Base-by-base conservation (phyloP, 2,113 vertebrate species). In the Oceanodroma tethys region DNA sequence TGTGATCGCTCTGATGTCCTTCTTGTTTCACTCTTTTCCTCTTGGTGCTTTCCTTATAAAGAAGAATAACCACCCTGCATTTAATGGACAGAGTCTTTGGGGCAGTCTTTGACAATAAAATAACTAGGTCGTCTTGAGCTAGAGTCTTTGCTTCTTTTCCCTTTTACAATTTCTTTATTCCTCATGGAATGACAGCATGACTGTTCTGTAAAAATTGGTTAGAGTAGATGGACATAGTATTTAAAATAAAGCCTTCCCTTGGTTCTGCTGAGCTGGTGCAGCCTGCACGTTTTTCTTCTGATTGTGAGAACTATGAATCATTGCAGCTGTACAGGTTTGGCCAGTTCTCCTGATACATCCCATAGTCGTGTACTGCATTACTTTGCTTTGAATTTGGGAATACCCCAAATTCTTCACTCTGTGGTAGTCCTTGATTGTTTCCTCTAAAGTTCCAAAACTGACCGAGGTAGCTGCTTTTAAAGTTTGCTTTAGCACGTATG, bases 251-350 rank as follows among this genome's bases (percentile, higher is more conserved):
- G 30, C 32, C 21, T 92, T 78, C 43, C 7, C 34, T 87, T 63
- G 30, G 11, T 92, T 88, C 83, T 74, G 83, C 76, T 86, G 79
- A 88, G 80, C 63, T 86, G 40, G 47, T 92, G 55, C 72, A 90
- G 19, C 65, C 59, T 86, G 79, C 72, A 19, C 14, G 0, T 34
- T 92, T 96, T 88, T 53, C 16, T 81, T 43, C 55, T 62, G 17
- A 32, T 86, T 84, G 52, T 87, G 56, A 84, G 88, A 92, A 26
- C 68, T 74, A 2, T 13, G 3, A 65, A 68, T 87, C 76, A 34
- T 79, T 85, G 92, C 65, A 87, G 93, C 74, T 93, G 4, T 87
- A 90, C 86, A 56, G 93, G 96, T 96, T 95, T 91, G 81, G 32
- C 93, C 56, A 91, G 96, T 96, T 95, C 63, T 85, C 62, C 40